Conservation (phyloP, 2,888 invertebrate species). For the Apantesis nais region DNA sequence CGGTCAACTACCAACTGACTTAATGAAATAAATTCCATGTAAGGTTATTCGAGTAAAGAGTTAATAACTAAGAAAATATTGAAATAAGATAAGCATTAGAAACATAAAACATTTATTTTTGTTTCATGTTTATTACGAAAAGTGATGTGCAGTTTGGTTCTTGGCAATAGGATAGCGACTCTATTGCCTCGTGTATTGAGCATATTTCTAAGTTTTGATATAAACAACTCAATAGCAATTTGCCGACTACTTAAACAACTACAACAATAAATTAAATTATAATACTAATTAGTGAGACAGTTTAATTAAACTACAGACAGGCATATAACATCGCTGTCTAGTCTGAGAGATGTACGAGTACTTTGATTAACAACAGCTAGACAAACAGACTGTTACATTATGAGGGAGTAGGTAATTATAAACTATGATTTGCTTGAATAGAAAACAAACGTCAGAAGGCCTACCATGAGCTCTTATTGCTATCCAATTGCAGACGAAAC, state of each 20-base stretch:
- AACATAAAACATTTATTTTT: no score
- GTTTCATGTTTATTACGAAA: not conserved
- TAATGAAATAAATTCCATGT: conserved; percentile 27
- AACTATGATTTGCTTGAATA: not conserved
- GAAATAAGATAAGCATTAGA: not conserved
- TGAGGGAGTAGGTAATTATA: not conserved
- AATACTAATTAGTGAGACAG: conserved; percentile 1
- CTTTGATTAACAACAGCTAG: not conserved
- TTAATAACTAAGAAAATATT: not conserved
- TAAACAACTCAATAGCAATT: not conserved
- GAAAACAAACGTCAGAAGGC: not conserved
- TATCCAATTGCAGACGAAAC: no score
- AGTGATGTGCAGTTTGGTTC: no score
- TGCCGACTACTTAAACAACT: not conserved
- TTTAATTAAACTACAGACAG: conserved; percentile 15
- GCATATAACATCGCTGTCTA: conserved; percentile 9
- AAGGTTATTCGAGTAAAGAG: conserved; percentile 6
- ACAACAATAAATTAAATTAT: not conserved
- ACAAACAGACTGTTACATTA: not conserved
- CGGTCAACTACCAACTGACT: conserved; percentile 24
- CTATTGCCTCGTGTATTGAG: no score
- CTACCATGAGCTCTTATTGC: no score
- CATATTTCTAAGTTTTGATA: no score
- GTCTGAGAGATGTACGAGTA: not conserved
- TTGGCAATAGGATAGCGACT: no score